phyloP scores from a whole-genome alignment of 2,888 invertebrate genomes.

The Biston stratarius region DNA sequence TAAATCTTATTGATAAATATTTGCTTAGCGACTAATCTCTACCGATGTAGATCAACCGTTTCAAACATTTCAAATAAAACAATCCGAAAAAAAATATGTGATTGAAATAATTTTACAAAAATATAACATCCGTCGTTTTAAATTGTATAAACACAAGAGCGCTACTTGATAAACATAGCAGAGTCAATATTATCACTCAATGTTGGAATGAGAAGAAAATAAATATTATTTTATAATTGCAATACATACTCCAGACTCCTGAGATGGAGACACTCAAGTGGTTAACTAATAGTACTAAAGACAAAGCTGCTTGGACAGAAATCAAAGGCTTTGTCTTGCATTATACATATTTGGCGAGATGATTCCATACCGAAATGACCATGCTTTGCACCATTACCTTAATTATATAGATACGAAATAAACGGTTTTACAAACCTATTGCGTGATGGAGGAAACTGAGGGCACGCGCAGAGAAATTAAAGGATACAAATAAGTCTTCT shows the following conservation, averaged over 20 bases:
- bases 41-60: conserved; percentile 68
- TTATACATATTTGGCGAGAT: conserved; percentile 51
- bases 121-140: conserved; percentile 73
- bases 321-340: conserved; percentile 44
- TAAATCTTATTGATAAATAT: conserved; percentile 6
- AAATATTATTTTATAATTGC: conserved; percentile 59
- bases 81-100: conserved; percentile 60
- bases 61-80: conserved; percentile 56
- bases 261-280: conserved; percentile 42
- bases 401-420: conserved; percentile 63
- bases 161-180: conserved; percentile 60
- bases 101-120: conserved; percentile 78
- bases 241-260: conserved; percentile 45
- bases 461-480: conserved; percentile 7
- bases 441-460: conserved; percentile 55
- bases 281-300: conserved; percentile 36
- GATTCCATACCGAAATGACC: conserved; percentile 61
- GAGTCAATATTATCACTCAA: conserved; percentile 69
- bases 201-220: conserved; percentile 79
- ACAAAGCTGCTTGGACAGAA: conserved; percentile 48
- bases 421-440: conserved; percentile 63
- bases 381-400: conserved; percentile 75
- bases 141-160: conserved; percentile 70
- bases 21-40: conserved; percentile 48
- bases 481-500: background rate